phyloP scores from a whole-genome alignment of 2,888 invertebrate species.

The Conus canariensis region DNA sequence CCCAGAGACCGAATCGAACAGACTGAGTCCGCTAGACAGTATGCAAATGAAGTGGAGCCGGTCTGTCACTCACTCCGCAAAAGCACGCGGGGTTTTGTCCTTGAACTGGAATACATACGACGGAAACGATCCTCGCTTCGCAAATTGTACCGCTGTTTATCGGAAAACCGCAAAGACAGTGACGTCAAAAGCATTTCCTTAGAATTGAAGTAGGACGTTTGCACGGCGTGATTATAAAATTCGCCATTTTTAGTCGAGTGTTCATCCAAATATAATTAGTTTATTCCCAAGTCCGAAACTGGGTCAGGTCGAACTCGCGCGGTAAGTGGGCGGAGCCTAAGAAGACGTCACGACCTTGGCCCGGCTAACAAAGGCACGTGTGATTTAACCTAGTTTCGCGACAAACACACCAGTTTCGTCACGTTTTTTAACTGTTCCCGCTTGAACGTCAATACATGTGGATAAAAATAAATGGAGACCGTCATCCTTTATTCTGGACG shows the following conservation, averaged over 20 bases:
- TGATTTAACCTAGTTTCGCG: conserved; percentile 22
- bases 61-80: conserved; percentile 20
- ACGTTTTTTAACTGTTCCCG: neutral
- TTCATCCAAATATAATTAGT: neutral
- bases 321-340: neutral
- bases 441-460: conserved; percentile 10
- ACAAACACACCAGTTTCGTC: conserved; percentile 18
- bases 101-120: neutral
- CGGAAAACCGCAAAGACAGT: neutral
- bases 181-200: neutral
- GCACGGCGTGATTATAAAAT: neutral
- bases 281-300: neutral
- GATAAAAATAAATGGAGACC: neutral
- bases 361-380: conserved; percentile 17
- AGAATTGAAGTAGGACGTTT: neutral
- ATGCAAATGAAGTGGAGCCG: conserved; percentile 25
- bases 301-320: conserved; percentile 1
- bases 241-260: neutral
- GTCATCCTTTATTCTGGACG: neutral
- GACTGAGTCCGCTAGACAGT: conserved; percentile 7
- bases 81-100: conserved; percentile 26
- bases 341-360: conserved; percentile 25
- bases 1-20: neutral
- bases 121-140: neutral
- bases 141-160: neutral